A percentile compares a stretch with the other conserved stretches of the same genome.
Evolutionary conservation across 1,140 invertebrate genomes (phyloP).

Genomic region (Hyles euphorbiae): DNA sequence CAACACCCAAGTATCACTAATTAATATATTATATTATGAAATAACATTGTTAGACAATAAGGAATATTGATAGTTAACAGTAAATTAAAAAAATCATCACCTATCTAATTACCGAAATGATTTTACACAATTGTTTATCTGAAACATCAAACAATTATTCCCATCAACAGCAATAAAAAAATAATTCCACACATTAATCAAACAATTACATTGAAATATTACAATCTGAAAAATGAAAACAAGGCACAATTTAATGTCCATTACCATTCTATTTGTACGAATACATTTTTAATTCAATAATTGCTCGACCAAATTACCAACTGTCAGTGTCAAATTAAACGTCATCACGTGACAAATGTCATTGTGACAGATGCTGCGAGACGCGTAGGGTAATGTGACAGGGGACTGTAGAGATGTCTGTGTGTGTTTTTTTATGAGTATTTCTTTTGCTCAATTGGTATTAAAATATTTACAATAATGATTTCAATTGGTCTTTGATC

Average conservation of each 20-base stretch:
- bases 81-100: background rate
- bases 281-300: constrained; percentile 70
- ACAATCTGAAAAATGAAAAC: constrained; percentile 24
- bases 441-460: no score
- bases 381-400: background rate
- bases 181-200: constrained; percentile 22
- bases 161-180: constrained; percentile 19
- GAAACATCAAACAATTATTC: no score
- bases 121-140: no score
- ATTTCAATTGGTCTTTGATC: no score
- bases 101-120: background rate
- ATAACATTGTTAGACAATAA: no score
- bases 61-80: no score
- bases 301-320: constrained; percentile 35
- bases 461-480: no score
- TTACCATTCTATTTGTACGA: constrained; percentile 47
- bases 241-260: constrained; percentile 53
- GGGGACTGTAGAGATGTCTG: background rate
- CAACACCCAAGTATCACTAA: no score
- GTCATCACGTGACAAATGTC: constrained; percentile 70
- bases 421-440: background rate
- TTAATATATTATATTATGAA: no score
- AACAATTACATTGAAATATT: constrained; percentile 23
- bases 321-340: constrained; percentile 33
- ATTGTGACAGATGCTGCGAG: constrained; percentile 43